Base-by-base conservation (phyloP, 2,797 vertebrate genomes). In the Spinibarbus caldwelli region DNA sequence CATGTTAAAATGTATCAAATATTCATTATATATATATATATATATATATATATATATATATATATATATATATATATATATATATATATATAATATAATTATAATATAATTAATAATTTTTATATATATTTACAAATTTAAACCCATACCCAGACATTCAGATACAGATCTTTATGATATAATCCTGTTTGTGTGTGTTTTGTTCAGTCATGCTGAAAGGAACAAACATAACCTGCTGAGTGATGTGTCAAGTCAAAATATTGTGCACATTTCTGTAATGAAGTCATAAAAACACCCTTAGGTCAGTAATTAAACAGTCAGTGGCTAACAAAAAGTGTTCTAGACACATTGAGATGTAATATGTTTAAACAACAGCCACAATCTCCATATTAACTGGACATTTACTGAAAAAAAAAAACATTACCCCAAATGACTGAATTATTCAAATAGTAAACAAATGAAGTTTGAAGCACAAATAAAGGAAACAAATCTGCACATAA, bases 191-290 rank as follows among this genome's bases (percentile, higher is more conserved):
- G 19, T 38, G 43, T 36, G 45, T 85, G 52, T 79, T 59, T 36
- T 85, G 62, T 12, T 45, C 41, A 49, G 82, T 43, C 66, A 59
- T 11, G 66, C 38, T 12, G 67, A 38, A 67, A 23, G 45, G 3
- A 15, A 67, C 43, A 66, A 77, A 49, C 6, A 19, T 21, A 76
- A 83, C 41, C 43, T 38, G 14, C 43, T 76, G 43, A 76, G 21
- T 9, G 19, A 52, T 76, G 41, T 82, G 31, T 67, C 71, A 38
- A 26, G 41, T 66, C 31, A 66, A 76, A 66, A 83, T 77, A 67
- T 83, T 52, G 17, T 36, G 54, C 8, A 41, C 34, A n/a, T 6
- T n/a, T 73, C 19, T 62, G 54, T 62, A 45, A 29, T 8, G 17
- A 59, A 72, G 67, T 71, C 52, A 72, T 31, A 73, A 21, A 71